These are phyloP conservation scores for Microcebus ravelobensis DNA, from an alignment of 2,113 vertebrate species.

Conservation along the genomic window DNA sequence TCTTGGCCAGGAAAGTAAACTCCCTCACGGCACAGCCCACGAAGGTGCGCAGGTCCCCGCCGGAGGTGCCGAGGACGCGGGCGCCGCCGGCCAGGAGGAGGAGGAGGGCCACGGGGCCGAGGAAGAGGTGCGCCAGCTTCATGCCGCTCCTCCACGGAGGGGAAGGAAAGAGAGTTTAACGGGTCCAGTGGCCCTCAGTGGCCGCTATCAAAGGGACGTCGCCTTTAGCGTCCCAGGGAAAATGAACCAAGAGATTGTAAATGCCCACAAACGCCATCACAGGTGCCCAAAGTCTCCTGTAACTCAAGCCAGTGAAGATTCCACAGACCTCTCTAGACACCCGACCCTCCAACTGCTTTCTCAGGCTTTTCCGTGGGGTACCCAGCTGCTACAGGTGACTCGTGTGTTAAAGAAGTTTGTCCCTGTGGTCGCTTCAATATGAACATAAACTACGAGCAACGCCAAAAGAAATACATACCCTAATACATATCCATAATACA, in stretches of 20 bases:
- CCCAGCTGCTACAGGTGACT: not conserved
- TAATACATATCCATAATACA: no score
- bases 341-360: not conserved
- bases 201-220: not conserved
- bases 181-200: not conserved
- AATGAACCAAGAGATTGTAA: not conserved
- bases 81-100: conserved; percentile 57
- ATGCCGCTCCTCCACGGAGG: conserved; percentile 67
- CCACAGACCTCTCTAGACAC: not conserved
- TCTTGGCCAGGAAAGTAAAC: conserved; percentile 94
- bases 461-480: not conserved
- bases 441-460: not conserved
- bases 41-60: conserved; percentile 88
- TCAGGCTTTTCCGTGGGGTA: not conserved
- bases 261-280: not conserved
- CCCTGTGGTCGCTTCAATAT: not conserved
- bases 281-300: not conserved
- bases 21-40: conserved; percentile 94
- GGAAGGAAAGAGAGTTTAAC: not conserved
- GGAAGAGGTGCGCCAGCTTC: conserved; percentile 58
- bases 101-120: conserved; percentile 53
- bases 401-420: not conserved
- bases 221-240: conserved; percentile 1
- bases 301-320: not conserved
- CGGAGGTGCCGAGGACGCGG: conserved; percentile 31